These are phyloP conservation scores for Hyaena hyaena DNA, from an alignment of 2,113 vertebrate species.

Conservation along the genomic window DNA sequence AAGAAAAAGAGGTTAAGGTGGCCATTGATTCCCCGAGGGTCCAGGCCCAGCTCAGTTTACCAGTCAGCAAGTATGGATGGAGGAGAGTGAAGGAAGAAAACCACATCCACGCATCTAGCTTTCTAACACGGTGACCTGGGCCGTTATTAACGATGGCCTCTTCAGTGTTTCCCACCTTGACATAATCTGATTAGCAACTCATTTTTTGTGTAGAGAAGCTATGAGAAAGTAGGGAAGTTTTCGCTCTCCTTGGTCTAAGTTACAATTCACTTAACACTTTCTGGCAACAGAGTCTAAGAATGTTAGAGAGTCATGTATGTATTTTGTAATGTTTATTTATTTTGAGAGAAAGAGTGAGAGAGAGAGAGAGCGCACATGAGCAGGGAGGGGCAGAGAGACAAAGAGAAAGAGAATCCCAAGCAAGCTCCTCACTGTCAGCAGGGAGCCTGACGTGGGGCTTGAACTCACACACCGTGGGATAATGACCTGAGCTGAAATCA, in stretches of 20 bases:
- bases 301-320: not conserved
- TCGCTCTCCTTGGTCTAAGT: not conserved
- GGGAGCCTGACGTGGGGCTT: too few relatives aligned
- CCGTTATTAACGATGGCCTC: not conserved
- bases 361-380: too few relatives aligned
- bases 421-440: too few relatives aligned
- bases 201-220: not conserved
- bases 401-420: too few relatives aligned
- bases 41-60: not conserved
- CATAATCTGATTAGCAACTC: not conserved
- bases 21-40: not conserved
- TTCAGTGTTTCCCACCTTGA: not conserved
- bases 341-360: not conserved
- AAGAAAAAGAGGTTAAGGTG: not conserved
- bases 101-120: rapidly evolving
- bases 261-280: not conserved
- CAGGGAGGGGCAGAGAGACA: too few relatives aligned
- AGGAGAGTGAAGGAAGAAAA: not conserved
- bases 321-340: not conserved
- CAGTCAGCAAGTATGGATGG: not conserved
- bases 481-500: too few relatives aligned
- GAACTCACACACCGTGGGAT: too few relatives aligned
- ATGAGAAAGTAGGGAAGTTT: not conserved
- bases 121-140: not conserved
- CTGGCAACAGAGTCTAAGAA: not conserved